A percentile compares a stretch with the other conserved stretches of the same genome.
These are phyloP conservation scores for Amblyopsis hoosieri DNA, from an alignment of 2,797 vertebrate species.

Conservation along the genomic window DNA sequence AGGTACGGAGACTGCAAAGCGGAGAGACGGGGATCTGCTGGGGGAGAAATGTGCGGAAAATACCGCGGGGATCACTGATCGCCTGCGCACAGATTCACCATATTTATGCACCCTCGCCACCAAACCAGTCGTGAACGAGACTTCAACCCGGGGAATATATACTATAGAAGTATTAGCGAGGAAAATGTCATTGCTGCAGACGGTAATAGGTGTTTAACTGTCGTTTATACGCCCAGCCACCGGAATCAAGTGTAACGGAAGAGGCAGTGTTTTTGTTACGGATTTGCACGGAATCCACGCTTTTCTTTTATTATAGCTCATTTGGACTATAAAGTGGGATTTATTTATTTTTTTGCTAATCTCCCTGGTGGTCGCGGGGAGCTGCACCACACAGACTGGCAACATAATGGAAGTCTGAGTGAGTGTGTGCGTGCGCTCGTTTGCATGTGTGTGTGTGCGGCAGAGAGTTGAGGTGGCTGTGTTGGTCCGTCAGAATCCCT, in stretches of 20 bases:
- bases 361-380: conserved; percentile 12
- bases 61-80: conserved; percentile 63
- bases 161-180: too few relatives aligned
- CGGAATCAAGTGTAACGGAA: conserved; percentile 25
- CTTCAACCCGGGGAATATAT: neutral
- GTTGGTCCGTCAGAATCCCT: conserved; percentile 46
- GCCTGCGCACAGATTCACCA: conserved; percentile 45
- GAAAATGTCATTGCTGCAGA: conserved; percentile 3
- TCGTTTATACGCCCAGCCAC: conserved; percentile 46
- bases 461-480: conserved; percentile 20
- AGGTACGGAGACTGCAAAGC: neutral
- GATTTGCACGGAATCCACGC: conserved; percentile 24
- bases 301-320: conserved; percentile 5
- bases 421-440: conserved; percentile 50
- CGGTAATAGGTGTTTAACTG: conserved; percentile 56
- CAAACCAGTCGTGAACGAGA: conserved; percentile 18
- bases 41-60: conserved; percentile 70
- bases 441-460: conserved; percentile 59
- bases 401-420: conserved; percentile 59
- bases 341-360: conserved; percentile 17
- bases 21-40: conserved; percentile 10
- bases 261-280: conserved; percentile 5
- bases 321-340: conserved; percentile 56
- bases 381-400: conserved; percentile 32
- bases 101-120: conserved; percentile 31